Evolutionary conservation across 2,113 vertebrate species (phyloP).

Genomic region (Salvelinus fontinalis): DNA sequence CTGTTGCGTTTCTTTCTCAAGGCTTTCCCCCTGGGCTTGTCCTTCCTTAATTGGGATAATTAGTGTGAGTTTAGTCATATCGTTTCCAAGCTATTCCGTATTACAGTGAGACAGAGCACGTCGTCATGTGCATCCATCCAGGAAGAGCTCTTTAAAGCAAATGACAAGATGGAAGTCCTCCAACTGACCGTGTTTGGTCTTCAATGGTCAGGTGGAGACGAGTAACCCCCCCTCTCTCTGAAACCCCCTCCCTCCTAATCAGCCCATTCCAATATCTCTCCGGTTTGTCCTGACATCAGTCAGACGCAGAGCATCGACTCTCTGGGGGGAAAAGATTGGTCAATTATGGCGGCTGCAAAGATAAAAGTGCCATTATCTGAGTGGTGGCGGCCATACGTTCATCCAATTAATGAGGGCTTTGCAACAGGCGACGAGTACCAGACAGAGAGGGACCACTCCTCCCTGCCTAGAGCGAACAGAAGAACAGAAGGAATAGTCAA

Average conservation of each 20-base stretch:
- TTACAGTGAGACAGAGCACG: slow-evolving; percentile 39
- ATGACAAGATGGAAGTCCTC: slow-evolving; percentile 58
- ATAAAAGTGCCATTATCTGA: slow-evolving; percentile 56
- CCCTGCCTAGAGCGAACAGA: slow-evolving; percentile 7
- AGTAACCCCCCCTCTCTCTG: slow-evolving; percentile 29
- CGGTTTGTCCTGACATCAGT: slow-evolving; percentile 31
- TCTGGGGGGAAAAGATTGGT: slow-evolving; percentile 30
- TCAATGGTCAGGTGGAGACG: not conserved
- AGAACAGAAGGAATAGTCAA: slow-evolving; percentile 23
- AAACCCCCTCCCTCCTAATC: slow-evolving; percentile 12
- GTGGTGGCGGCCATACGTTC: slow-evolving; percentile 16
- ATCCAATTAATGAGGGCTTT: slow-evolving; percentile 52
- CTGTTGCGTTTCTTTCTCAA: not conserved
- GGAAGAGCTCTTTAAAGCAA: slow-evolving; percentile 41
- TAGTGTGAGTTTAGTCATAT: slow-evolving; percentile 45
- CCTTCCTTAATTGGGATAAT: slow-evolving; percentile 63
- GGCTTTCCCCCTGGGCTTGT: slow-evolving; percentile 39
- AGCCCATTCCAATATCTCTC: slow-evolving; percentile 7
- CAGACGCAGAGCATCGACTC: not conserved
- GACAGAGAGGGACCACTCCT: slow-evolving; percentile 4
- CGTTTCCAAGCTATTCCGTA: slow-evolving; percentile 61
- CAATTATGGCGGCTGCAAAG: slow-evolving; percentile 58
- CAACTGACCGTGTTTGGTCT: slow-evolving; percentile 58
- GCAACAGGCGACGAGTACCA: slow-evolving; percentile 1
- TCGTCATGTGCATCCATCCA: slow-evolving; percentile 39